Evolutionary conservation across 2,113 vertebrate genomes (phyloP).

Genomic region (Ancistrus triradiatus): DNA sequence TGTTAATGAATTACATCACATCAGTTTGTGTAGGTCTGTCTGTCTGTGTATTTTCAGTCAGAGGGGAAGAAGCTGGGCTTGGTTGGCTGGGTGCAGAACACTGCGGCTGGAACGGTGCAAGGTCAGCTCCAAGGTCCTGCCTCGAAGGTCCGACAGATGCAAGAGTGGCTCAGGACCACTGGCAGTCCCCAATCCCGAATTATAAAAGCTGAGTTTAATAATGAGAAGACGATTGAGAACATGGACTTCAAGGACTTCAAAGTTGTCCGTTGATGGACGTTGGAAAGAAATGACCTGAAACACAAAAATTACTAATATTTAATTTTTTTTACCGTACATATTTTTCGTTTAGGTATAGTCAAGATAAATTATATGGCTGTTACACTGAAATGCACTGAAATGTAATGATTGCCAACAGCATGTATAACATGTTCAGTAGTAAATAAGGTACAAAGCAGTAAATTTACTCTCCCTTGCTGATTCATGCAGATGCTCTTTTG

Average conservation of each 20-base stretch:
- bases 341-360: slow-evolving; percentile 27
- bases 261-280: slow-evolving; percentile 55
- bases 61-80: slow-evolving; percentile 82
- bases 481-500: not conserved
- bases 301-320: not conserved
- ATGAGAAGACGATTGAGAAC: slow-evolving; percentile 72
- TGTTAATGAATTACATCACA: too few species aligned
- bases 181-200: slow-evolving; percentile 89
- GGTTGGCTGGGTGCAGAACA: slow-evolving; percentile 94
- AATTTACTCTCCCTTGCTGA: not conserved
- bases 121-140: slow-evolving; percentile 81
- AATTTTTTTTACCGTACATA: not conserved
- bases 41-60: slow-evolving; percentile 74
- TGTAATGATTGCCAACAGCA: too few species aligned
- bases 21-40: too few species aligned
- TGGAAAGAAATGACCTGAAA: slow-evolving; percentile 37
- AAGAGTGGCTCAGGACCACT: slow-evolving; percentile 80
- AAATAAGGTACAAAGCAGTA: not conserved
- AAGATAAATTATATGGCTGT: slow-evolving; percentile 1
- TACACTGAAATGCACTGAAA: not conserved
- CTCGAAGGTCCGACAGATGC: slow-evolving; percentile 75
- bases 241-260: slow-evolving; percentile 79
- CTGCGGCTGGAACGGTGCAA: slow-evolving; percentile 75
- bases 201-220: slow-evolving; percentile 76
- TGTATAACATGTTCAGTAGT: slow-evolving; percentile 1